Evolutionary conservation across 2,797 vertebrate species (phyloP), one percentile per base, ranked within the genome.

Genomic region (Chaunax sp.): DNA sequence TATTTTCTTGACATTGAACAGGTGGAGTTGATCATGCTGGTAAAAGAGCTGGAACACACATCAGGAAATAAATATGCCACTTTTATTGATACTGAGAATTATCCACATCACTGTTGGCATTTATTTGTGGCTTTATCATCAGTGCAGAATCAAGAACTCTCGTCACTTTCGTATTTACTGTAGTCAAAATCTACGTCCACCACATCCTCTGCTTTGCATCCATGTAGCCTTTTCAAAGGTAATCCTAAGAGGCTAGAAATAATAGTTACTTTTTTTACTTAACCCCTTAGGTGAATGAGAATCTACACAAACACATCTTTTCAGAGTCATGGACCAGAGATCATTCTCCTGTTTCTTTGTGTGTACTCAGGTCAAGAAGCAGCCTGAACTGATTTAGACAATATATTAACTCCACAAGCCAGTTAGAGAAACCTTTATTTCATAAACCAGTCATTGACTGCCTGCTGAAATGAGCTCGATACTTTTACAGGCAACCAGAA

Each of bases 401-500:
- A 6, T 37, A 11, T 30, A 2, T 15, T 44, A n/a, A n/a, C n/a
- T n/a, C n/a, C n/a, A n/a, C n/a, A n/a, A n/a, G n/a, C n/a, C n/a
- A n/a, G n/a, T n/a, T n/a, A n/a, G n/a, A n/a, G n/a, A n/a, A n/a
- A n/a, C n/a, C n/a, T n/a, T n/a, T n/a, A n/a, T n/a, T n/a, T n/a
- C n/a, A n/a, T n/a, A n/a, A n/a, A n/a, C n/a, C n/a, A n/a, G n/a
- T n/a, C n/a, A n/a, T n/a, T n/a, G n/a, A n/a, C n/a, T n/a, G n/a
- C n/a, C n/a, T n/a, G n/a, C n/a, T n/a, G n/a, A n/a, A n/a, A n/a
- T n/a, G n/a, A 10, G 7, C 33, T 35, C 33, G 9, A 35, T 35
- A 35, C 13, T 46, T 22, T 46, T 10, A 19, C 1, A 71, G 64
- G 37, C 52, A 40, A 56, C 87, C 90, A 89, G 64, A 55, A 81